A percentile compares a stretch with the other conserved stretches of the same genome.
phyloP scores from a whole-genome alignment of 2,797 vertebrate genomes.

The Macroramphosus scolopax region DNA sequence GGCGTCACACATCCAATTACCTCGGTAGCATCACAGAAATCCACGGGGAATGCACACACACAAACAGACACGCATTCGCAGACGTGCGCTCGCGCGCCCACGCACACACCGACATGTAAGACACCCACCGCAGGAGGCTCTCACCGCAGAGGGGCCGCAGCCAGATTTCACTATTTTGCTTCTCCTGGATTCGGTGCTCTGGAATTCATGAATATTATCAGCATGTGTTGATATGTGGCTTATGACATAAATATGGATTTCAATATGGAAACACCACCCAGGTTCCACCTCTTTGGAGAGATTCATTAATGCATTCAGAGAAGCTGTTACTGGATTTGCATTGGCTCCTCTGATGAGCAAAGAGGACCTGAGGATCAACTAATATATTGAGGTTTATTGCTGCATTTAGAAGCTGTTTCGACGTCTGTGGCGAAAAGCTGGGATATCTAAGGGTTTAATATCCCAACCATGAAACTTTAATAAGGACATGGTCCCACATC shows the following conservation, averaged over 20 bases:
- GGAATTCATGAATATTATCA: conserved; percentile 73
- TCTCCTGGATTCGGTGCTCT: conserved; percentile 40
- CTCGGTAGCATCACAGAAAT: conserved; percentile 68
- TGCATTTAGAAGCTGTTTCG: conserved; percentile 52
- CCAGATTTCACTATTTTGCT: conserved; percentile 43
- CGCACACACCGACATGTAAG: conserved; percentile 33
- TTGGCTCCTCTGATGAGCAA: conserved; percentile 44
- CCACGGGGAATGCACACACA: conserved; percentile 41
- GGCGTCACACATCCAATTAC: conserved; percentile 78
- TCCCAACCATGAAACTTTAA: conserved; percentile 42
- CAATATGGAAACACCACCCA: conserved; percentile 56
- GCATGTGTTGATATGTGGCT: conserved; percentile 56
- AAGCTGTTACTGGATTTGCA: conserved; percentile 59
- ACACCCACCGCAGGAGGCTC: conserved; percentile 53
- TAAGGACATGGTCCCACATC: conserved; percentile 29
- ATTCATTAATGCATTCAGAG: conserved; percentile 57
- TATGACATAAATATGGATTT: conserved; percentile 68
- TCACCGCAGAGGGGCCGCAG: conserved; percentile 33
- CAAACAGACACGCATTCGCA: conserved; percentile 25
- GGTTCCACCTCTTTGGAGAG: conserved; percentile 54
- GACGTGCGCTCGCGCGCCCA: background rate
- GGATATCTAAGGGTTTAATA: conserved; percentile 43
- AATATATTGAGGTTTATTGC: conserved; percentile 44
- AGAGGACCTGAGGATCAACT: conserved; percentile 29
- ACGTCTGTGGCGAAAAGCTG: conserved; percentile 37